Percentiles rank a stretch among this genome's conserved stretches.
These are phyloP conservation scores for Caenorhabditis sinica DNA, from an alignment of 2,888 invertebrate species.

Conservation along the genomic window DNA sequence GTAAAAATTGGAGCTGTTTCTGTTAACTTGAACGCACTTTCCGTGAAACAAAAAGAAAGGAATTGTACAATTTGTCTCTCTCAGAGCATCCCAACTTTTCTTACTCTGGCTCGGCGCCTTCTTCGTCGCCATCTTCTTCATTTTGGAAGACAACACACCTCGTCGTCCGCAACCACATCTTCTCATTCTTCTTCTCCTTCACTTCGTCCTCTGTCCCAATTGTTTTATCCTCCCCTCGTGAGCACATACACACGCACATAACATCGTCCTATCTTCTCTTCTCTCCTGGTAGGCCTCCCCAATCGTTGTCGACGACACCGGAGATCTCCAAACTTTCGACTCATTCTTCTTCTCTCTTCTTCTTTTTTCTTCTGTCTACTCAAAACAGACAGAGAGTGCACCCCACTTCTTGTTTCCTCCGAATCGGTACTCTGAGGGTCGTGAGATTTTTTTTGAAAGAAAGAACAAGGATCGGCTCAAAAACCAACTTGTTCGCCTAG, in stretches of 20 bases:
- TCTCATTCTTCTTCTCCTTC: slow-evolving; percentile 44
- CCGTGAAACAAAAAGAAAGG: slow-evolving; percentile 32
- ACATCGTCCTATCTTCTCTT: slow-evolving; percentile 52
- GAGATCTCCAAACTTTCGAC: slow-evolving; percentile 63
- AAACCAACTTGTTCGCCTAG: slow-evolving; percentile 50
- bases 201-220: slow-evolving; percentile 41
- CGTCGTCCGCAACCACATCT: slow-evolving; percentile 57
- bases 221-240: slow-evolving; percentile 62
- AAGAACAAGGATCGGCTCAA: slow-evolving; percentile 33
- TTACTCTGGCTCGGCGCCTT: slow-evolving; percentile 40
- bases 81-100: slow-evolving; percentile 46
- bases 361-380: slow-evolving; percentile 20
- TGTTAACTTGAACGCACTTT: not conserved
- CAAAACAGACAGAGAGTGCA: slow-evolving; percentile 23
- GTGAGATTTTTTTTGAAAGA: slow-evolving; percentile 25
- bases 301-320: slow-evolving; percentile 49
- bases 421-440: slow-evolving; percentile 13
- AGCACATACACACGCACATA: slow-evolving; percentile 50
- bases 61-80: slow-evolving; percentile 50
- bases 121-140: slow-evolving; percentile 50
- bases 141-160: slow-evolving; percentile 60
- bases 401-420: slow-evolving; percentile 20
- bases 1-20: too few relatives aligned
- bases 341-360: slow-evolving; percentile 24
- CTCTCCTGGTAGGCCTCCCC: slow-evolving; percentile 47